A percentile compares a stretch with the other conserved stretches of the same genome.
Conservation (phyloP, 2,113 vertebrate genomes). For the human (Homo sapiens) region DNA sequence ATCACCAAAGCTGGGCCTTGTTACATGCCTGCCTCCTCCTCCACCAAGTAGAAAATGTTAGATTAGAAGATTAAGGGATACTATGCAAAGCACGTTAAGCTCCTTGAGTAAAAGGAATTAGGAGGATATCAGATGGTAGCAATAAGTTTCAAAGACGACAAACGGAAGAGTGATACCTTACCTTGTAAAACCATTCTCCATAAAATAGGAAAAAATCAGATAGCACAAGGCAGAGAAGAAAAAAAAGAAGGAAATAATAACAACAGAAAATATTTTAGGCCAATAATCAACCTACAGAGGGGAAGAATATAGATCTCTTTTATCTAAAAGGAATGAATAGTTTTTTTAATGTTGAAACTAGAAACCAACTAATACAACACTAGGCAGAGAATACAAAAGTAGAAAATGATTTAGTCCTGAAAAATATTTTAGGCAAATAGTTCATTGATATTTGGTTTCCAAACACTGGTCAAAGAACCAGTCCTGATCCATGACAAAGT, state of each 20-base stretch:
- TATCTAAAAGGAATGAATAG: too few relatives aligned
- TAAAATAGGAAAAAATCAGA: background rate
- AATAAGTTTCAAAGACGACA: background rate
- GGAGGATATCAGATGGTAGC: background rate
- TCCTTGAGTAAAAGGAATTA: constrained; percentile 38
- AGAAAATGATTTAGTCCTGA: background rate
- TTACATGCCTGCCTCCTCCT: background rate
- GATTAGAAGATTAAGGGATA: background rate
- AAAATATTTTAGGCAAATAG: background rate
- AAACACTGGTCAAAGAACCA: background rate
- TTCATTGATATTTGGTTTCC: background rate
- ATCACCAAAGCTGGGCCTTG: background rate
- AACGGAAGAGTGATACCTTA: background rate
- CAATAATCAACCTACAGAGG: background rate
- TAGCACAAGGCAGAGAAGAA: background rate
- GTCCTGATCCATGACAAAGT: accelerated
- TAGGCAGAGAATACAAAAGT: background rate
- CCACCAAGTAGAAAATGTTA: background rate
- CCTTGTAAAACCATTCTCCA: background rate
- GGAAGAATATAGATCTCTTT: background rate
- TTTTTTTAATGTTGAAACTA: background rate
- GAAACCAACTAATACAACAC: background rate
- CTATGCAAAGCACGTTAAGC: constrained; percentile 33
- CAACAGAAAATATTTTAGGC: background rate
- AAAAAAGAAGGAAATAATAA: background rate